Conservation (phyloP, 2,113 vertebrate genomes). For the Phoxinus phoxinus region DNA sequence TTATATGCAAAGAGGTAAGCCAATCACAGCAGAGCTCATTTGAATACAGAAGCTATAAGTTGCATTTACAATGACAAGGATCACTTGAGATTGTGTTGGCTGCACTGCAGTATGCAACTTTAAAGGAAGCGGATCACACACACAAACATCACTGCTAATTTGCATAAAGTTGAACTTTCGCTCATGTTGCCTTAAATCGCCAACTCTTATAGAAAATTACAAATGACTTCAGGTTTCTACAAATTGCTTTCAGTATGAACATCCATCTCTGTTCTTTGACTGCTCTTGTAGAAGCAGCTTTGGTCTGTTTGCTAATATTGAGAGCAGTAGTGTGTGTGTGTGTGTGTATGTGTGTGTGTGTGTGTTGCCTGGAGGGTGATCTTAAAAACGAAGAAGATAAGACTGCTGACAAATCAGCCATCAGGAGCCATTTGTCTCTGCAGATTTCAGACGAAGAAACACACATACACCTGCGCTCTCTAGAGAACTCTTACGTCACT, state of each 20-base stretch:
- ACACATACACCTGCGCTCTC: slow-evolving; percentile 48
- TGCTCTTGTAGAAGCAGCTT: background rate
- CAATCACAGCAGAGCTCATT: background rate
- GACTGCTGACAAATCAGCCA: slow-evolving; percentile 74
- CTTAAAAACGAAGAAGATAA: slow-evolving; percentile 17
- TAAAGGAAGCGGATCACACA: background rate
- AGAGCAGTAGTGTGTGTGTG: slow-evolving; percentile 7
- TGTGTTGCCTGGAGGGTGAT: background rate
- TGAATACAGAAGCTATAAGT: background rate
- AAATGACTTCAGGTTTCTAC: background rate
- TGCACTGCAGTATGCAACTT: background rate
- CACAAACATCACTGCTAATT: background rate
- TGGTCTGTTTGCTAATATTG: slow-evolving; percentile 22
- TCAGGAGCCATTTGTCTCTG: slow-evolving; percentile 76
- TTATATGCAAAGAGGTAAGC: background rate
- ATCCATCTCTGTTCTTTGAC: background rate
- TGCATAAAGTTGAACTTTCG: slow-evolving; percentile 4
- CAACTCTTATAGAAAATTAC: background rate
- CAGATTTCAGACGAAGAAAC: slow-evolving; percentile 64
- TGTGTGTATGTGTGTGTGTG: background rate
- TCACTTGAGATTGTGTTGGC: background rate
- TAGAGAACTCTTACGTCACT: background rate
- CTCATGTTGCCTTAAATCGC: background rate
- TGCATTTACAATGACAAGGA: background rate
- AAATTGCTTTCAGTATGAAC: background rate